phyloP scores from a whole-genome alignment of 2,113 vertebrate species.

The Sturnira hondurensis region DNA sequence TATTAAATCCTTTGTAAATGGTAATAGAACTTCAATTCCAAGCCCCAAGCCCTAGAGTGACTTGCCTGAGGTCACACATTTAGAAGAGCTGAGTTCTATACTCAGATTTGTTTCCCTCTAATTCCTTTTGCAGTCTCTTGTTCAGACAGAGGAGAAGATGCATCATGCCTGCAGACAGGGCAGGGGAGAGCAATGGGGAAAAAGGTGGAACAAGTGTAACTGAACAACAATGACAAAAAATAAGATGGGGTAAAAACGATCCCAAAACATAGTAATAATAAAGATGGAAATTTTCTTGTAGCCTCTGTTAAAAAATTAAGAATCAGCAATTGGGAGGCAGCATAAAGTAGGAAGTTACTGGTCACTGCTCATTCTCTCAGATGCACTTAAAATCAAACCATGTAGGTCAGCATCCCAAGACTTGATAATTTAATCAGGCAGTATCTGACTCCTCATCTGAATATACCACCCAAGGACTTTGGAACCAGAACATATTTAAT shows the following conservation, averaged over 20 bases:
- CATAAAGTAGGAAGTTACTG: background rate
- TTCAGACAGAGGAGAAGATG: background rate
- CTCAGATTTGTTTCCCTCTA: background rate
- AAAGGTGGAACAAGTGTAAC: no score
- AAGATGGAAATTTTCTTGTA: background rate
- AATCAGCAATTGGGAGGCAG: slow-evolving; percentile 4
- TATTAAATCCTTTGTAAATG: slow-evolving; percentile 10
- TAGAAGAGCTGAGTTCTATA: background rate
- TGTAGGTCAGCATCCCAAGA: background rate
- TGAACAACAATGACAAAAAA: background rate
- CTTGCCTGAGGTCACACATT: background rate
- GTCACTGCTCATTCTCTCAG: background rate
- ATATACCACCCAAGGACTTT: background rate
- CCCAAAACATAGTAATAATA: background rate
- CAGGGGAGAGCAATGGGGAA: no score
- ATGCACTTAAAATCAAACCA: slow-evolving; percentile 1
- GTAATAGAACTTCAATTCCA: background rate
- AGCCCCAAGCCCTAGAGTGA: background rate
- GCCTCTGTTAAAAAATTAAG: slow-evolving; percentile 10
- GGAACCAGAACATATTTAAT: background rate
- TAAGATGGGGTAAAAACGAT: background rate
- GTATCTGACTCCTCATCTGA: background rate
- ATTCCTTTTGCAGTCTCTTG: background rate
- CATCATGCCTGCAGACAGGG: background rate
- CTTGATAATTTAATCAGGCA: background rate